A percentile compares a stretch with the other conserved stretches of the same genome.
Conservation (phyloP, 2,113 vertebrate genomes). For the Nycticryphes semicollaris region DNA sequence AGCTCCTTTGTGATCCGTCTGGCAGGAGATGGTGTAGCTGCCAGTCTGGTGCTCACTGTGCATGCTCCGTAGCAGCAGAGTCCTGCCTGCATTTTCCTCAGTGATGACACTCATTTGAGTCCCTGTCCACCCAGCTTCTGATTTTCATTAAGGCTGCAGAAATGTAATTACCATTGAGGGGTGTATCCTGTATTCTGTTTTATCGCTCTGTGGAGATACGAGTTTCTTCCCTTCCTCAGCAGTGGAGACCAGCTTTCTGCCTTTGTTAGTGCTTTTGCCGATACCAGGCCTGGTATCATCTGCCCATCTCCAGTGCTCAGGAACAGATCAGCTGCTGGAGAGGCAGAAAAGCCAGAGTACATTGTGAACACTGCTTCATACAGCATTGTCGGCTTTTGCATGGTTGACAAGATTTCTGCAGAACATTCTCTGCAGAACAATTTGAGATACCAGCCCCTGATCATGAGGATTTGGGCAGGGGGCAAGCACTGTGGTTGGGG, state of each 20-base stretch:
- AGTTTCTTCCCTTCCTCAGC: not conserved
- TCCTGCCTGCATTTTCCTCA: not conserved
- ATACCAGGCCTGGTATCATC: not conserved
- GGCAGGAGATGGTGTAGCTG: not conserved
- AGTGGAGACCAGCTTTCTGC: not conserved
- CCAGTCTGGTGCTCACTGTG: not conserved
- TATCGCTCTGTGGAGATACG: fast-evolving
- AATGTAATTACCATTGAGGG: not conserved
- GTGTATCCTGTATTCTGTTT: not conserved
- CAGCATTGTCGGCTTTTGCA: not conserved
- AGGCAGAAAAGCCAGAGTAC: not conserved
- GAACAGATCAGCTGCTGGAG: not conserved
- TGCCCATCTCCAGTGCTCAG: not conserved
- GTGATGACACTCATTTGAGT: not conserved
- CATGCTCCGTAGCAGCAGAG: not conserved
- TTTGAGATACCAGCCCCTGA: not conserved
- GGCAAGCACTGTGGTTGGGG: not conserved
- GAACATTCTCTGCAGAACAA: not conserved
- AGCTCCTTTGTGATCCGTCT: not conserved
- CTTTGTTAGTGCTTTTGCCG: not conserved
- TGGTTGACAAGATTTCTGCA: not conserved
- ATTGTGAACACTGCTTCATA: fast-evolving
- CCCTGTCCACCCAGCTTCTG: not conserved
- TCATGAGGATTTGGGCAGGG: not conserved
- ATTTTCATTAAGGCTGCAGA: not conserved